Percentiles rank a stretch among this genome's conserved stretches.
These are phyloP conservation scores for Pandemis corylana DNA, from an alignment of 2,888 invertebrate genomes.

Conservation along the genomic window DNA sequence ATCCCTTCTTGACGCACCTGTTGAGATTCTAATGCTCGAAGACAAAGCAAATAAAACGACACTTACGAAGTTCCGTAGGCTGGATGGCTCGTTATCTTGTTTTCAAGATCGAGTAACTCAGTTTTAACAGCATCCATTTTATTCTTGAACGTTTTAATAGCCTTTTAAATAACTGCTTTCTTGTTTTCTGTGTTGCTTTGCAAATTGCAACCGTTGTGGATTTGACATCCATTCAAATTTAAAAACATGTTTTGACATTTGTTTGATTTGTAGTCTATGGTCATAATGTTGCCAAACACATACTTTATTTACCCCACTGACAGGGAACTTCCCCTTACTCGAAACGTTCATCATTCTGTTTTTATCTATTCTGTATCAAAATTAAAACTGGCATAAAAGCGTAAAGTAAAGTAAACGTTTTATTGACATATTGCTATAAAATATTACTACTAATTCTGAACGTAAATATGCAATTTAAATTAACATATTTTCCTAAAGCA, in stretches of 20 bases:
- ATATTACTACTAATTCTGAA: too few species aligned
- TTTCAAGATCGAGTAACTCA: slow-evolving; percentile 69
- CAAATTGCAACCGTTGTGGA: not conserved
- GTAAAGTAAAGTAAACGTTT: too few species aligned
- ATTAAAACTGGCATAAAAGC: too few species aligned
- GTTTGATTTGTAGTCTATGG: slow-evolving; percentile 15
- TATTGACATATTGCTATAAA: too few species aligned
- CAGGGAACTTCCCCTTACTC: too few species aligned
- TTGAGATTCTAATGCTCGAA: not conserved
- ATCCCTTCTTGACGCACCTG: not conserved
- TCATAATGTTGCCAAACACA: slow-evolving; percentile 18
- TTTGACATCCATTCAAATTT: slow-evolving; percentile 23
- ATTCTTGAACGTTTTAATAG: not conserved
- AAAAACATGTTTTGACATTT: slow-evolving; percentile 14
- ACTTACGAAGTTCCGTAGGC: slow-evolving; percentile 86
- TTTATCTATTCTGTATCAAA: too few species aligned
- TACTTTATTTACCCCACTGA: not conserved
- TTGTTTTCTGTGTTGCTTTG: not conserved
- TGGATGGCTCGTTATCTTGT: slow-evolving; percentile 85
- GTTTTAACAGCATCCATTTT: slow-evolving; percentile 53
- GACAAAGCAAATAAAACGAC: slow-evolving; percentile 1
- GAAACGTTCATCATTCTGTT: too few species aligned
- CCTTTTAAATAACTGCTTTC: not conserved
- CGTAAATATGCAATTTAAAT: too few species aligned
- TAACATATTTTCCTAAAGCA: too few species aligned